Percentiles rank a stretch among this genome's conserved stretches.
phyloP scores from a whole-genome alignment of 2,113 vertebrate species.

The Osmerus mordax region DNA sequence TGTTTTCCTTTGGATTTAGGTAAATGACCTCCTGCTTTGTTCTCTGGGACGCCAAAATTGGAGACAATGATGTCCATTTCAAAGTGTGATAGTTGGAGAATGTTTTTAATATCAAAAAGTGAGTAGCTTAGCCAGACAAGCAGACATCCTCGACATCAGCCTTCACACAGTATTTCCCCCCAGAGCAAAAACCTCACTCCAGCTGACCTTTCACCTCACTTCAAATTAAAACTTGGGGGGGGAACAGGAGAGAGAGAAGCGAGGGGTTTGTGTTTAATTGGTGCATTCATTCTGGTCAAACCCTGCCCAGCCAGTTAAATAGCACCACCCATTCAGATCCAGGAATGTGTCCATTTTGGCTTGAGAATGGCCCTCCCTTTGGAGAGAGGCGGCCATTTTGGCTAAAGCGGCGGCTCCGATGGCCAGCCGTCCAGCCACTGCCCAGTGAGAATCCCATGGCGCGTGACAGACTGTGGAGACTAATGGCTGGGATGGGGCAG shows the following conservation, averaged over 20 bases:
- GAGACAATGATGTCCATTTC: background rate
- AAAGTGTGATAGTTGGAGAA: slow-evolving; percentile 3
- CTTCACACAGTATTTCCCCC: background rate
- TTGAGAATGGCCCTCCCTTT: slow-evolving; percentile 17
- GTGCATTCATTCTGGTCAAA: slow-evolving; percentile 22
- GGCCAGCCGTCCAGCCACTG: slow-evolving; percentile 36
- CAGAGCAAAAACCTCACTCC: slow-evolving; percentile 5
- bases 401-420: slow-evolving; percentile 5
- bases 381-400: slow-evolving; percentile 26
- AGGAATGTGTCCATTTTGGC: slow-evolving; percentile 38
- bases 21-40: background rate
- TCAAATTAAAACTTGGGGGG: slow-evolving; percentile 22
- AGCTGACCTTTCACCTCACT: slow-evolving; percentile 24
- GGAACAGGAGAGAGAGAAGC: background rate
- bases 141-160: slow-evolving; percentile 17
- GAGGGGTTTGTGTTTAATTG: slow-evolving; percentile 16
- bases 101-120: slow-evolving; percentile 9
- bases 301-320: slow-evolving; percentile 27
- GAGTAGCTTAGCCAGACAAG: background rate
- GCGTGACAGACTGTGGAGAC: slow-evolving; percentile 27
- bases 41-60: background rate
- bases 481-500: slow-evolving; percentile 12
- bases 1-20: background rate
- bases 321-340: background rate
- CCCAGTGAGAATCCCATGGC: slow-evolving; percentile 25